A percentile compares a stretch with the other conserved stretches of the same genome.
These are phyloP conservation scores for Nesometra sesokonis DNA, from an alignment of 35 echinoderm and acorn worm species.

Conservation along the genomic window DNA sequence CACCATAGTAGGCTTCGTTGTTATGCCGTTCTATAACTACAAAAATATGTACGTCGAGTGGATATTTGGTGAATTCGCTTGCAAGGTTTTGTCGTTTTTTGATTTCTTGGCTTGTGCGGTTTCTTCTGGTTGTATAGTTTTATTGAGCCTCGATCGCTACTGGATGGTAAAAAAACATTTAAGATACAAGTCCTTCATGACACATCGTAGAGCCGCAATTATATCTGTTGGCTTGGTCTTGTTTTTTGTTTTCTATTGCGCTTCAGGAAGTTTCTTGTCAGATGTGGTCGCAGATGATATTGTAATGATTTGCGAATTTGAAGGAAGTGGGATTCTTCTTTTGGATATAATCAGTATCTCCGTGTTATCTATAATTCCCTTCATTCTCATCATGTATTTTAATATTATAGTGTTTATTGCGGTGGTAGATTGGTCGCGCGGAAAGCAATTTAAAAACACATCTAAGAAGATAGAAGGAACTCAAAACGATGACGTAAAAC, in stretches of 20 bases:
- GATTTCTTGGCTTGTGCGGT: slow-evolving; percentile 25
- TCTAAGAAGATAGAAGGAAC: not conserved
- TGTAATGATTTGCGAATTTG: not conserved
- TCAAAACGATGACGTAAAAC: not conserved
- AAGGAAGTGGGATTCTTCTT: slow-evolving; percentile 8
- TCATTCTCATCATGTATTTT: too few relatives aligned
- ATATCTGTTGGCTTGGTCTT: not conserved
- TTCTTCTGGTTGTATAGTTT: slow-evolving; percentile 13
- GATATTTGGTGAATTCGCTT: slow-evolving; percentile 13
- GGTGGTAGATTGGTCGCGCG: not conserved
- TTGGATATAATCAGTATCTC: not conserved
- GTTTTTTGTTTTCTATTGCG: not conserved
- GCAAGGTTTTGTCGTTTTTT: slow-evolving; percentile 18
- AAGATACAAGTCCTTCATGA: slow-evolving; percentile 19
- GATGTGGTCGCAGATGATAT: too few relatives aligned
- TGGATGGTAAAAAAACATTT: slow-evolving; percentile 16
- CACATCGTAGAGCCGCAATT: not conserved
- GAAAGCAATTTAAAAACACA: slow-evolving; percentile 4
- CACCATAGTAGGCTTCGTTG: slow-evolving; percentile 16
- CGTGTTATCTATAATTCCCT: not conserved
- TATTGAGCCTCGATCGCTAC: slow-evolving; percentile 39
- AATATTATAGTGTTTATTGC: not conserved
- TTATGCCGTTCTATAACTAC: slow-evolving; percentile 6
- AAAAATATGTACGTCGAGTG: slow-evolving; percentile 19
- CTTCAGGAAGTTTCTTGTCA: too few relatives aligned